These are phyloP conservation scores for Physella acuta DNA, from an alignment of 1,140 invertebrate genomes.

Conservation along the genomic window DNA sequence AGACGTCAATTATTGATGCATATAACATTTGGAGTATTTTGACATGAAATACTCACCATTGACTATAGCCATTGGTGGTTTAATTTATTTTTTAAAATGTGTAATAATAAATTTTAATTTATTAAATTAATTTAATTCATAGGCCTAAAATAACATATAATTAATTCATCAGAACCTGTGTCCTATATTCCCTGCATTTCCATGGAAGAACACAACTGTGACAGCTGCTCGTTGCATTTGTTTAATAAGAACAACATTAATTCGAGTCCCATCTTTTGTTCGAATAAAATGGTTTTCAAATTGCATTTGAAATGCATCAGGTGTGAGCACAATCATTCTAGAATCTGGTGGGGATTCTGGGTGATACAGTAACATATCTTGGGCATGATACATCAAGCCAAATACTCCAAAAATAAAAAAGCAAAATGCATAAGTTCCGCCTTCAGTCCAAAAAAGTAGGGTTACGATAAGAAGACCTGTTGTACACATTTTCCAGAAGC, in stretches of 20 bases:
- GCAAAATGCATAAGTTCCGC: constrained; percentile 71
- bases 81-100: too few species aligned
- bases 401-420: constrained; percentile 68
- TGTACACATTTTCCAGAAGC: constrained; percentile 46
- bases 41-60: too few species aligned
- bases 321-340: constrained; percentile 80
- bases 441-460: constrained; percentile 80
- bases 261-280: constrained; percentile 76
- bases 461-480: constrained; percentile 61
- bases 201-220: constrained; percentile 88
- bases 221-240: constrained; percentile 64
- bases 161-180: too few species aligned
- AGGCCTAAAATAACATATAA: too few species aligned
- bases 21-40: too few species aligned
- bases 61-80: too few species aligned
- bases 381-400: constrained; percentile 73
- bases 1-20: too few species aligned
- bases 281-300: constrained; percentile 73
- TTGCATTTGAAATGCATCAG: constrained; percentile 79
- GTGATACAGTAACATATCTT: constrained; percentile 85
- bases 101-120: too few species aligned
- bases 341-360: constrained; percentile 86
- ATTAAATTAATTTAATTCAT: too few species aligned
- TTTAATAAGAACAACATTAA: constrained; percentile 85
- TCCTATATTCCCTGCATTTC: constrained; percentile 95